Base-by-base conservation (phyloP, 2,888 invertebrate genomes). In the Drosophila algonquin region DNA sequence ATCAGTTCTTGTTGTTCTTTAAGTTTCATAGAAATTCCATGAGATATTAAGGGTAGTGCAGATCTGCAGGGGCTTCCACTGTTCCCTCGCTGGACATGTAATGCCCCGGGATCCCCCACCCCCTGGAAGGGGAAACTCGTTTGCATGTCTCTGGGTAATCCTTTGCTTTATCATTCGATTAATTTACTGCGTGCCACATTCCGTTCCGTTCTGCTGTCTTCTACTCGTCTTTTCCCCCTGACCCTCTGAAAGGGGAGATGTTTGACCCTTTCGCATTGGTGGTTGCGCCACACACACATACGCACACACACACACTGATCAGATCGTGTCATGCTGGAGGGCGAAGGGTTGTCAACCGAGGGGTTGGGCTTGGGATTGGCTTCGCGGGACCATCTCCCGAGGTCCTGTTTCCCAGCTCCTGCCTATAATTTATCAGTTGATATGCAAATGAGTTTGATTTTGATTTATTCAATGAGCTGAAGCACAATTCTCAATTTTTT, bases 371-470 rank as follows among this genome's bases (percentile, higher is more conserved):
- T 18, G 79, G 79, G 55, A 63, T 75, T 75, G 67, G 72, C 45
- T 55, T 63, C 40, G 52, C 40, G 51, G 48, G 40, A 40, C 40
- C 14, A 14, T 45, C 56, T 57, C 12, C 50, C 9, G 55, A 16
- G 75, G 65, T 74, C 72, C 63, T 65, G 68, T 73, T 58, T 65
- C 74, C 69, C 40, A 40, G n/a, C n/a, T n/a, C n/a, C 40, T 40
- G 40, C n/a, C 79, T 64, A 79, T 86, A 88, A 86, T 86, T 86
- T 86, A 86, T 86, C 86, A 82, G 86, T 75, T 74, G 73, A 76
- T 87, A 87, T 87, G 86, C 86, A 87, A 87, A 87, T 87, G 84
- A 87, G 88, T 88, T 88, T 88, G 87, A 86, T 87, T 85, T 86
- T 88, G 87, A 86, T 87, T 85, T 86, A 87, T 86, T 88, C 88